A percentile compares a stretch with the other conserved stretches of the same genome.
Conservation (phyloP, 1,140 invertebrate species). For the Bicyclus anynana region DNA sequence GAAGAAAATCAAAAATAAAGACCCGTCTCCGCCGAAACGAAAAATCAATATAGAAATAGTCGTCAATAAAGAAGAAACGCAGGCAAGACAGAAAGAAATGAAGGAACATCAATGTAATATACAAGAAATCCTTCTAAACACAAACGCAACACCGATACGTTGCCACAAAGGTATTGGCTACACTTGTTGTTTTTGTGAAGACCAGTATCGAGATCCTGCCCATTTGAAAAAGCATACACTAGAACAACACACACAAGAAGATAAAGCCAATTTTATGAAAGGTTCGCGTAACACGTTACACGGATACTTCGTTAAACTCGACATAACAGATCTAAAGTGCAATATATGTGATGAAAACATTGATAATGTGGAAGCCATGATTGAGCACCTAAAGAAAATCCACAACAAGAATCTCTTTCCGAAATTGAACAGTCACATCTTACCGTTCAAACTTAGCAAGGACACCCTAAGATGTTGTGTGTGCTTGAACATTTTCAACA, state of each 20-base stretch:
- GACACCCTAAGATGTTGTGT: conserved; percentile 34
- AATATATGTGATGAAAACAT: conserved; percentile 33
- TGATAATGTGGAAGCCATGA: conserved; percentile 25
- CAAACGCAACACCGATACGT: conserved; percentile 47
- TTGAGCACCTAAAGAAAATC: conserved; percentile 33
- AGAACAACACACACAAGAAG: conserved; percentile 26
- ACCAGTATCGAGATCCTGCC: conserved; percentile 32
- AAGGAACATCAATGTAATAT: conserved; percentile 41
- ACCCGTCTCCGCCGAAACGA: not conserved
- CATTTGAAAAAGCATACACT: conserved; percentile 44
- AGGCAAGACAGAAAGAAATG: conserved; percentile 15
- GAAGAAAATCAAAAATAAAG: not conserved
- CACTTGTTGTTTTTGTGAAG: conserved; percentile 42
- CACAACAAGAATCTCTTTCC: conserved; percentile 34
- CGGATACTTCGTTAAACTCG: conserved; percentile 45
- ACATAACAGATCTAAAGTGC: conserved; percentile 47
- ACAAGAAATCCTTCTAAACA: conserved; percentile 37
- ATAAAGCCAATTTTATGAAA: conserved; percentile 37
- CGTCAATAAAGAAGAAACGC: not conserved
- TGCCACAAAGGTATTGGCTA: conserved; percentile 36
- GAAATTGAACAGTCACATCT: conserved; percentile 41
- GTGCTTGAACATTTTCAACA: conserved; percentile 40
- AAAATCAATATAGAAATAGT: not conserved
- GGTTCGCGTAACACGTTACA: conserved; percentile 41
- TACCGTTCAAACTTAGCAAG: conserved; percentile 44